These are phyloP conservation scores for Trididemnum nubilum DNA, from an alignment of 23 tunicate species.

Conservation along the genomic window DNA sequence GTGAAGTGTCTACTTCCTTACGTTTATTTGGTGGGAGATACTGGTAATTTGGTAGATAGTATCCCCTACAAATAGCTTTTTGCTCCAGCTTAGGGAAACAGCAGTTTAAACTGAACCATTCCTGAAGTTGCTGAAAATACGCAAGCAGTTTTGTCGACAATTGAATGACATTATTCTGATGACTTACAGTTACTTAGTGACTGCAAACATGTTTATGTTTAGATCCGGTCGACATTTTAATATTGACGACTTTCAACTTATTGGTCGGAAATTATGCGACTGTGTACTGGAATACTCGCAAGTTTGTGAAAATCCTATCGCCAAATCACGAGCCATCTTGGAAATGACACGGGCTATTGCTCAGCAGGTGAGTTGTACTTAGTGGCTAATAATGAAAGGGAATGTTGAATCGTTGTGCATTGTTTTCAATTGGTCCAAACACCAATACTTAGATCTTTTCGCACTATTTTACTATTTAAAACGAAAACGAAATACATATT, in stretches of 20 bases:
- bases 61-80: no score
- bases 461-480: not conserved
- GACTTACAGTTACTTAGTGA: no score
- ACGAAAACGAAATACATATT: not conserved
- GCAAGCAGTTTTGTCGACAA: no score
- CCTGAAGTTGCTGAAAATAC: no score
- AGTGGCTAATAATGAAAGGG: no score
- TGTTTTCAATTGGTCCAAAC: no score
- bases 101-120: no score
- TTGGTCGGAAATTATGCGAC: conserved; percentile 85
- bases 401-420: not conserved
- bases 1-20: no score
- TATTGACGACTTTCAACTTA: conserved; percentile 85
- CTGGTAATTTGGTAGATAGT: no score
- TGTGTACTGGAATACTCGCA: conserved; percentile 73
- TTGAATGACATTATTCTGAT: no score
- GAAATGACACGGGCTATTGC: conserved; percentile 81
- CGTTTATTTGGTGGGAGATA: no score
- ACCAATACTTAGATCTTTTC: not conserved
- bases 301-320: conserved; percentile 58
- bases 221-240: conserved; percentile 92
- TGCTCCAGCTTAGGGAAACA: no score
- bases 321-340: conserved; percentile 69
- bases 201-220: not conserved
- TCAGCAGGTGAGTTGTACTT: conserved; percentile 65